These are phyloP conservation scores for Papilio dardanus DNA, from an alignment of 1,140 invertebrate species.

Conservation along the genomic window DNA sequence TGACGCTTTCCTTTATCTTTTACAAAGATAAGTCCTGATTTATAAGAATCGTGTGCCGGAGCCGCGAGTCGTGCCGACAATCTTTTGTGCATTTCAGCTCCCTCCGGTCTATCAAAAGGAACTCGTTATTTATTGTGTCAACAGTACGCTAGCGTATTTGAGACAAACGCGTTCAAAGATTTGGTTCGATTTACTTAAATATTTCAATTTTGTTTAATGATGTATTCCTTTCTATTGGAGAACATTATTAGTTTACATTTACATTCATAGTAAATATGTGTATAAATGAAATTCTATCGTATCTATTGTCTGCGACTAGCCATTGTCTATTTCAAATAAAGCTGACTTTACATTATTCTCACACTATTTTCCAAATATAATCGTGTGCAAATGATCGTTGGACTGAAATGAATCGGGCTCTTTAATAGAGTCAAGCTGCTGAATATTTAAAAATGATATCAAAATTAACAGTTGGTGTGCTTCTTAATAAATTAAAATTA, in stretches of 20 bases:
- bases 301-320: too few species aligned
- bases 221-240: too few species aligned
- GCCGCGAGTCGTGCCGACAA: constrained; percentile 27
- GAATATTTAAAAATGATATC: too few species aligned
- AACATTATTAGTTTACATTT: too few species aligned
- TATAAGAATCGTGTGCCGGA: constrained; percentile 33
- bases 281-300: too few species aligned
- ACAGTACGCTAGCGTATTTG: constrained; percentile 4
- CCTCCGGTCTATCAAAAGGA: constrained; percentile 26
- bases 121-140: constrained; percentile 32
- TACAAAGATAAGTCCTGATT: constrained; percentile 27
- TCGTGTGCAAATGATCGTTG: too few species aligned
- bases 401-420: too few species aligned
- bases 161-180: not conserved
- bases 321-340: too few species aligned
- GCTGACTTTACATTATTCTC: too few species aligned
- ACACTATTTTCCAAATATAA: too few species aligned
- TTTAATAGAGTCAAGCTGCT: too few species aligned
- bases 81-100: constrained; percentile 31
- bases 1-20: constrained; percentile 23
- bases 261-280: too few species aligned
- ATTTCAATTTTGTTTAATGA: not conserved
- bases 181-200: not conserved
- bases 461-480: not conserved
- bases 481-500: not conserved